phyloP scores from a whole-genome alignment of 1,140 invertebrate species.

The Papilio machaon region DNA sequence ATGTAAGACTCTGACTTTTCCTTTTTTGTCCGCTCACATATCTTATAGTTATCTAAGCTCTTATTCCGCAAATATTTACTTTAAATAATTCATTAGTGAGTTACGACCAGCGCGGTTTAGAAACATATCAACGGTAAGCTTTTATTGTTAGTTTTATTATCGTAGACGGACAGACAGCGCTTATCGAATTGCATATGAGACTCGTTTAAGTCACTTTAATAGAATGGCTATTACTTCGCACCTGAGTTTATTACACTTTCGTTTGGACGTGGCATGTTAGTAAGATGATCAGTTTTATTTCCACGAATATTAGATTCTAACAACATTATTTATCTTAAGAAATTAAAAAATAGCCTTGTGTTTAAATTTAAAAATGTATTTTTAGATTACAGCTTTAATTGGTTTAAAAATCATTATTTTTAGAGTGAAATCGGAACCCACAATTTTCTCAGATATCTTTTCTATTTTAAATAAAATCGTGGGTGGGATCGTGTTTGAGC shows the following conservation, averaged over 20 bases:
- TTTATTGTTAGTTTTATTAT: constrained; percentile 24
- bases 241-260: constrained; percentile 13
- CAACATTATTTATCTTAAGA: neutral
- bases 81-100: neutral
- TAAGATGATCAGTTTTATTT: neutral
- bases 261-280: neutral
- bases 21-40: neutral
- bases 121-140: constrained; percentile 8
- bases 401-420: no score
- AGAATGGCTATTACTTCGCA: constrained; percentile 3
- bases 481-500: no score
- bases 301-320: constrained; percentile 3
- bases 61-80: neutral
- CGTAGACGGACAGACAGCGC: constrained; percentile 14
- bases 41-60: neutral
- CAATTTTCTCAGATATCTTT: no score
- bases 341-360: neutral
- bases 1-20: neutral
- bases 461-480: no score
- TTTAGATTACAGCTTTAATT: no score
- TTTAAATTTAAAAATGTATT: no score
- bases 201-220: constrained; percentile 23
- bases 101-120: neutral
- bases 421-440: no score
- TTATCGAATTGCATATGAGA: constrained; percentile 27